Percentiles rank a stretch among this genome's conserved stretches.
These are phyloP conservation scores for Tapera naevia DNA, from an alignment of 2,797 vertebrate genomes.

Conservation along the genomic window DNA sequence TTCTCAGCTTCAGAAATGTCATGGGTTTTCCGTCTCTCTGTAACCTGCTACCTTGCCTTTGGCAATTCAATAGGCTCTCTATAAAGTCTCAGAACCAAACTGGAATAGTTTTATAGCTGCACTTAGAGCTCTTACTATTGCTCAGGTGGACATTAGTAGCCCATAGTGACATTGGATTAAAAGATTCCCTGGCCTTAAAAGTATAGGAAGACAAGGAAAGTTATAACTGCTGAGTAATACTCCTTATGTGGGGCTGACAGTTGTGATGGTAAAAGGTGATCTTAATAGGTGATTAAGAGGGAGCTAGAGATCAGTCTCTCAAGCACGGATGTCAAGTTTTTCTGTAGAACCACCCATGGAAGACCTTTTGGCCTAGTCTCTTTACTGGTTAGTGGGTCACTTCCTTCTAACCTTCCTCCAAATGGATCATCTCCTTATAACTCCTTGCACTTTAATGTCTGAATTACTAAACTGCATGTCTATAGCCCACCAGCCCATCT, in stretches of 20 bases:
- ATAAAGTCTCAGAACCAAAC: background rate
- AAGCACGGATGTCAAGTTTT: background rate
- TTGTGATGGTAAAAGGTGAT: background rate
- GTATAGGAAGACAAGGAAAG: background rate
- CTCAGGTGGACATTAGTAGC: background rate
- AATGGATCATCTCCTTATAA: background rate
- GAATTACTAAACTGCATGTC: background rate
- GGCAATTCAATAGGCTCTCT: background rate
- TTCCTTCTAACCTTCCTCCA: background rate
- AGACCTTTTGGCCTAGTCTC: background rate
- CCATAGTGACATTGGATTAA: background rate
- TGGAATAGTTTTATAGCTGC: background rate
- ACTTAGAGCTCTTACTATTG: background rate
- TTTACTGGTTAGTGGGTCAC: background rate
- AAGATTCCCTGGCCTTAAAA: background rate
- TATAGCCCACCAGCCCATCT: background rate
- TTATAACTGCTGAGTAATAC: background rate
- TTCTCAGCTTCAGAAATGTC: background rate
- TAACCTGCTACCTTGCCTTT: background rate
- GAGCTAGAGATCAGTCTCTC: background rate
- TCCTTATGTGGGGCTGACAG: background rate
- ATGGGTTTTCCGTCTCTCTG: background rate
- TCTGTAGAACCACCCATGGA: background rate
- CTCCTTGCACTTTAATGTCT: background rate
- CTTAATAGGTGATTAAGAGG: background rate